These are phyloP conservation scores for Parthenolecanium corni DNA, from an alignment of 2,888 invertebrate genomes.

Conservation along the genomic window DNA sequence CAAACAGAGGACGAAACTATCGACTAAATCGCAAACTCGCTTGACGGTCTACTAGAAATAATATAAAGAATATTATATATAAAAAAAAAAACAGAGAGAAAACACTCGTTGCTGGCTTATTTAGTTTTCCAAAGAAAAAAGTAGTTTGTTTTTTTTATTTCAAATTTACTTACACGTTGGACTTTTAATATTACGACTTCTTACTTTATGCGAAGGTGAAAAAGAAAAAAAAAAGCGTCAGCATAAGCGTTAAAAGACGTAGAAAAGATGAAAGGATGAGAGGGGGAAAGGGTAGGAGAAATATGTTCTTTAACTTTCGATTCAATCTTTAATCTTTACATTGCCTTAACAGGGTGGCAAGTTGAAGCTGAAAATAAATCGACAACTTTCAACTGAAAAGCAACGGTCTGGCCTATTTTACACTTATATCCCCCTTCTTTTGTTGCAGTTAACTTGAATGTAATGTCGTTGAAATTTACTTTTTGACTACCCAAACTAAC, in stretches of 20 bases:
- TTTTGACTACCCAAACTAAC: too few species aligned
- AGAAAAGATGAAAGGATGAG: background rate
- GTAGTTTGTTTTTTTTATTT: background rate
- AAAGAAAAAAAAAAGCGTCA: slow-evolving; percentile 6
- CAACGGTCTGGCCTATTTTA: too few species aligned
- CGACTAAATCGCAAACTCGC: slow-evolving; percentile 21
- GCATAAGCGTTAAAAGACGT: too few species aligned
- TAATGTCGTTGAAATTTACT: too few species aligned
- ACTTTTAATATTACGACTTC: too few species aligned
- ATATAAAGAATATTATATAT: too few species aligned
- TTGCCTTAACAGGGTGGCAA: background rate
- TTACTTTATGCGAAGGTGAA: background rate
- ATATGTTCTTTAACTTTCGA: slow-evolving; percentile 11
- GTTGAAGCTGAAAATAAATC: too few species aligned
- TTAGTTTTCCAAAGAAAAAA: slow-evolving; percentile 19
- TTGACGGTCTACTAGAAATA: slow-evolving; percentile 4
- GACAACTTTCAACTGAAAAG: too few species aligned
- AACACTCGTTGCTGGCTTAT: slow-evolving; percentile 15
- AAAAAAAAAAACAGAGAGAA: background rate
- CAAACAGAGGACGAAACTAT: slow-evolving; percentile 20
- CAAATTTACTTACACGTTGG: slow-evolving; percentile 25
- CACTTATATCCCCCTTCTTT: too few species aligned
- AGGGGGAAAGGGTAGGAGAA: background rate
- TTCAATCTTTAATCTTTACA: slow-evolving; percentile 20
- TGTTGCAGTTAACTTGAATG: too few species aligned